Evolutionary conservation across 2,888 invertebrate genomes (phyloP).

Genomic region (Meiosimyza decipiens): DNA sequence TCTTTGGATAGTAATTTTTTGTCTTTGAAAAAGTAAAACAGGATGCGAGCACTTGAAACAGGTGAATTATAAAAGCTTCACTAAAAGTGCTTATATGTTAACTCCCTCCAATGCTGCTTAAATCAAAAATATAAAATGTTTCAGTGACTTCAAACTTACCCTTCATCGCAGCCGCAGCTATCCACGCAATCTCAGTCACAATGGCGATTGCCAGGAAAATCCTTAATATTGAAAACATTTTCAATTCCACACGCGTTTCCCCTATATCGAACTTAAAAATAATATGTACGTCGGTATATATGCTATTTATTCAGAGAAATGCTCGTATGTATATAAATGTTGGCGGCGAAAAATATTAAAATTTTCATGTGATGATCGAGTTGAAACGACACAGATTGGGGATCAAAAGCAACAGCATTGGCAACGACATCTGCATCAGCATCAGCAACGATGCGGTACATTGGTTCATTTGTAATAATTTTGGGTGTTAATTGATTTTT

Average conservation of each 20-base stretch:
- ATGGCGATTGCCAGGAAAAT: constrained; percentile 22
- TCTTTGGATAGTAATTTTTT: no score
- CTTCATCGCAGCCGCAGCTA: constrained; percentile 50
- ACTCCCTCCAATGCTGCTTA: no score
- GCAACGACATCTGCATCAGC: constrained; percentile 39
- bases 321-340: no score
- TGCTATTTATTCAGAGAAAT: no score
- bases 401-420: constrained; percentile 40
- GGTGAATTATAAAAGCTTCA: no score
- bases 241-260: background rate
- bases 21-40: no score
- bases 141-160: constrained; percentile 46
- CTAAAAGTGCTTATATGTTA: no score
- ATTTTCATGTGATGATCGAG: background rate
- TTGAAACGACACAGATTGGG: background rate
- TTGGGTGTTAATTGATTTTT: constrained; percentile 60
- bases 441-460: constrained; percentile 22
- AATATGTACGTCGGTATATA: no score
- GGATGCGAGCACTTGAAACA: no score
- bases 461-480: constrained; percentile 51
- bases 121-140: no score
- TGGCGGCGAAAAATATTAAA: constrained; percentile 8
- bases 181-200: constrained; percentile 7
- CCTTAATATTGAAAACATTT: constrained; percentile 21
- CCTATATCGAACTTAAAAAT: no score